Conservation (phyloP, 1,140 invertebrate species). For the Goniozus legneri region DNA sequence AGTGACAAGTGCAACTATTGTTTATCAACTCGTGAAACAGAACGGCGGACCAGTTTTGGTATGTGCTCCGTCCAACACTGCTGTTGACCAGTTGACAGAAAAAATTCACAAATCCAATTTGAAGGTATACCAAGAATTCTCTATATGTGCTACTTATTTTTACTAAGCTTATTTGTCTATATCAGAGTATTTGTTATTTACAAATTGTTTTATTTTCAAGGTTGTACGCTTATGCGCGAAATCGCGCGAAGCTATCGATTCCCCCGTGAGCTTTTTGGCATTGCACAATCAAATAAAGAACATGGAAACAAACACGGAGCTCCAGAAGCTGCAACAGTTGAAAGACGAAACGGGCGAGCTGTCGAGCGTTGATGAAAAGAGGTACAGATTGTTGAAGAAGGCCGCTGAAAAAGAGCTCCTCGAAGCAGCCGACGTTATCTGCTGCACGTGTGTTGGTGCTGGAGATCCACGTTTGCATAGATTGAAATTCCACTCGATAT, state of each 20-base stretch:
- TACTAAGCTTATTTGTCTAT: too few species aligned
- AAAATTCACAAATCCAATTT: slow-evolving; percentile 97
- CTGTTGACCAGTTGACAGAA: slow-evolving; percentile 98
- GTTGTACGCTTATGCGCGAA: slow-evolving; percentile 97
- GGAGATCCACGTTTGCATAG: slow-evolving; percentile 89
- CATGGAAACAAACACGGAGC: slow-evolving; percentile 84
- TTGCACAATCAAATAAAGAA: slow-evolving; percentile 97
- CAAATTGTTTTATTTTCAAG: too few species aligned
- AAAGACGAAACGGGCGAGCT: slow-evolving; percentile 97
- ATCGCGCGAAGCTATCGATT: slow-evolving; percentile 96
- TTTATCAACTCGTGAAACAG: slow-evolving; percentile 96
- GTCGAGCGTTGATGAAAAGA: slow-evolving; percentile 89
- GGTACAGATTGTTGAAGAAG: slow-evolving; percentile 89
- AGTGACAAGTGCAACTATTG: slow-evolving; percentile 98
- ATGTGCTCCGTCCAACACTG: slow-evolving; percentile 98
- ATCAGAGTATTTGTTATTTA: too few species aligned
- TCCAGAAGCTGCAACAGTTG: slow-evolving; percentile 93
- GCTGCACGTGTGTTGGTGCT: slow-evolving; percentile 97
- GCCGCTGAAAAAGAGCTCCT: slow-evolving; percentile 89
- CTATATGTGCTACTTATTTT: too few species aligned
- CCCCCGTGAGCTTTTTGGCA: slow-evolving; percentile 94
- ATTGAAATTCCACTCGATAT: slow-evolving; percentile 93
- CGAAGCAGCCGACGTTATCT: slow-evolving; percentile 96
- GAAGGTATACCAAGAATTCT: too few species aligned
- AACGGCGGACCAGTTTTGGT: slow-evolving; percentile 93